Base-by-base conservation (phyloP, 2,888 invertebrate genomes). In the Athrips mouffetella region DNA sequence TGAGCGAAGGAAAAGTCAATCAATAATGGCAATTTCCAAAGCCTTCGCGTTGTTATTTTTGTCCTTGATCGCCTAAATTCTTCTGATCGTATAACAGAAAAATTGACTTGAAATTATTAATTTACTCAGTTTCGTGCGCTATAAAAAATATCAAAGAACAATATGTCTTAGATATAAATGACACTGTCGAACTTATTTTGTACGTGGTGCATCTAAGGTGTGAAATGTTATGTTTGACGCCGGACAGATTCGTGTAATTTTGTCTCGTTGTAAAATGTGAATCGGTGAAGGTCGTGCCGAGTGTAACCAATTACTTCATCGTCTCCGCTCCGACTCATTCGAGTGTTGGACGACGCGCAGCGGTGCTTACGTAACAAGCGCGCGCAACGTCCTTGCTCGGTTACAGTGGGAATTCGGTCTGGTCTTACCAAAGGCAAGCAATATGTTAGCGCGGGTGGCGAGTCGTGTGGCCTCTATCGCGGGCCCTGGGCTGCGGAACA, bases 391-490 rank as follows among this genome's bases (percentile, higher is more conserved):
- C 39, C 33, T 41, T 39, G 15, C 25, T 15, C 16, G 13, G 15
- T 41, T 8, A 10, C n/a, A 23, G n/a, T 23, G 7, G 35, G 25
- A n/a, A 35, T 4, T 7, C 20, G 11, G 8, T n/a, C 2, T 20
- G 5, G n/a, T 35, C 5, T 4, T 16, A 2, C 45, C 30, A 30
- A 45, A 8, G 23, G 4, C 13, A 10, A 53, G 89, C 94, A 33
- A 4, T 6, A 45, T 33, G 45, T 16, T 35, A 16, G 23, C 35
- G 15, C 33, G 33, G 8, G 45, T 35, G 13, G 45, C 25, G n/a
- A 3, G 27, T 7, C 31, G 49, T 90, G 93, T 62, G 84, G 90
- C 23, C 25, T 90, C 94, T 47, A 90, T 94, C 63, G 86, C 90
- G 37, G 92, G 94, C 49, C 91, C 94, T 65, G 89, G 16, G 60